Conservation (phyloP, 1,140 invertebrate species). For the Steinernema feltiae region DNA sequence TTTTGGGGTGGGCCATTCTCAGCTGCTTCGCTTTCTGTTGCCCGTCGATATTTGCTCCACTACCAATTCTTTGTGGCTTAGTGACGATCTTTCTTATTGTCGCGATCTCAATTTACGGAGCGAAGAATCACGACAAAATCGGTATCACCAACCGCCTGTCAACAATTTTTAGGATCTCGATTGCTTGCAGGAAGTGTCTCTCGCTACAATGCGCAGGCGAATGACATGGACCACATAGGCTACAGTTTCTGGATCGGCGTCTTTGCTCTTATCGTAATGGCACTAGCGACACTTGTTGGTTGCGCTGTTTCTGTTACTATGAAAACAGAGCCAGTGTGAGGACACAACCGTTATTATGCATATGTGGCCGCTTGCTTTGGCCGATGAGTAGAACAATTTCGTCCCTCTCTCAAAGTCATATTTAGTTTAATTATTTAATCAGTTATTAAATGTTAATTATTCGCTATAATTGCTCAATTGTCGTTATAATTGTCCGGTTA, state of each 20-base stretch:
- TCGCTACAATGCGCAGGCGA: not conserved
- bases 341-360: not conserved
- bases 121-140: slow-evolving; percentile 2
- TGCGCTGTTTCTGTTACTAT: not conserved
- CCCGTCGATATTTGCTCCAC: not conserved
- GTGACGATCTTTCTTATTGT: not conserved
- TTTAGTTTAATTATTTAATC: not conserved
- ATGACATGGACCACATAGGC: not conserved
- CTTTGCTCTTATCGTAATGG: not conserved
- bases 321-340: not conserved
- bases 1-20: slow-evolving; percentile 1
- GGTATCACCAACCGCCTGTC: not conserved
- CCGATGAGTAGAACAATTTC: not conserved
- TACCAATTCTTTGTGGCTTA: not conserved
- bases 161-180: no score
- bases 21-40: slow-evolving; percentile 8
- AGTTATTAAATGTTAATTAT: no score
- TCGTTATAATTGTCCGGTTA: no score
- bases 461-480: no score
- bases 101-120: not conserved
- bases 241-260: slow-evolving; percentile 6
- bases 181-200: not conserved
- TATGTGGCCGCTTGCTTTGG: not conserved
- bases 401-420: not conserved
- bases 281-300: not conserved